Evolutionary conservation across 2,888 invertebrate species (phyloP).

Genomic region (Cryptosula pallasiana): DNA sequence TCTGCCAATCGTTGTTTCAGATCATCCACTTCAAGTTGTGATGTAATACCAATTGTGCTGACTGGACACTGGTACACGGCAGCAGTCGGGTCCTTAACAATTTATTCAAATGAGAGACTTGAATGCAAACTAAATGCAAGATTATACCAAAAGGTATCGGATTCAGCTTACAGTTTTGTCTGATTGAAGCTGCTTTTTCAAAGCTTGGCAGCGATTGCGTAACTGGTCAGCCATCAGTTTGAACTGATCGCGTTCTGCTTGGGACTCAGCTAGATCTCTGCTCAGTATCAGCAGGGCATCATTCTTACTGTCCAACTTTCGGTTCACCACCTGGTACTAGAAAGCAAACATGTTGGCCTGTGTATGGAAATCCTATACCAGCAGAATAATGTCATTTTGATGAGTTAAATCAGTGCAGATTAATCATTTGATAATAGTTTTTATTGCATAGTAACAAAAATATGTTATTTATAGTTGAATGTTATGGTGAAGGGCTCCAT

Average conservation of each 20-base stretch:
- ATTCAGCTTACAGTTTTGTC: background rate
- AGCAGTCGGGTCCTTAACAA: background rate
- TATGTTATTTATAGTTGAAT: too few species aligned
- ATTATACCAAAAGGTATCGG: too few species aligned
- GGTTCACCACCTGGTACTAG: constrained; percentile 41
- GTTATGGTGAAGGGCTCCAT: too few species aligned
- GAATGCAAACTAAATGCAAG: too few species aligned
- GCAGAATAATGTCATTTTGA: background rate
- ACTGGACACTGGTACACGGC: background rate
- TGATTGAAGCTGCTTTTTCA: constrained; percentile 44
- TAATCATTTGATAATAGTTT: too few species aligned
- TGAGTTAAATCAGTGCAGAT: too few species aligned
- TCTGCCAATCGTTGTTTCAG: constrained; percentile 65
- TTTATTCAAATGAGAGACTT: too few species aligned
- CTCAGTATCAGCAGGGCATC: constrained; percentile 75
- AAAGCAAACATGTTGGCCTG: constrained; percentile 19
- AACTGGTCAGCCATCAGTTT: constrained; percentile 75
- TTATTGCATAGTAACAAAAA: too few species aligned
- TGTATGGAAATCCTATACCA: background rate
- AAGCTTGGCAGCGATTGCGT: constrained; percentile 55
- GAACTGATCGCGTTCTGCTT: constrained; percentile 73
- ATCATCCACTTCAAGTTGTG: constrained; percentile 64
- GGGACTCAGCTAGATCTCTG: constrained; percentile 71
- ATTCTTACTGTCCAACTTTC: constrained; percentile 74
- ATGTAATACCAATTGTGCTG: background rate